phyloP scores from a whole-genome alignment of 2,113 vertebrate genomes.

The Psittacus erithacus region DNA sequence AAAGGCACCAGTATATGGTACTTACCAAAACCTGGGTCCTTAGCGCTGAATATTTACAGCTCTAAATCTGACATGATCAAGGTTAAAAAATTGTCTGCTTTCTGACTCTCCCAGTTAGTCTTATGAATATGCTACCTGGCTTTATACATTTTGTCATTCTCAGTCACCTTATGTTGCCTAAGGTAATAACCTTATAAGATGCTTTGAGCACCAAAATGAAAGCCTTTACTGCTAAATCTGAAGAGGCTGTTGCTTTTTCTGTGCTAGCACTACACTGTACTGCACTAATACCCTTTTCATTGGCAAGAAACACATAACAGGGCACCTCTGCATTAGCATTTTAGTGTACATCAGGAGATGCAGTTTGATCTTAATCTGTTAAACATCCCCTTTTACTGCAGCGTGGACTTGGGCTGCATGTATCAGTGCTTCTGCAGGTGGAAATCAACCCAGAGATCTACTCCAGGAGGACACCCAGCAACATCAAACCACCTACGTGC shows the following conservation, averaged over 20 bases:
- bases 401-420: not conserved
- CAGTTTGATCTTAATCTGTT: not conserved
- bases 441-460: not conserved
- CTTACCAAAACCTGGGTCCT: not conserved
- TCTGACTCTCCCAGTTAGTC: not conserved
- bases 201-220: not conserved
- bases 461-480: not conserved
- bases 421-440: not conserved
- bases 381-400: not conserved
- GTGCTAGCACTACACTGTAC: not conserved
- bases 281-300: not conserved
- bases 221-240: not conserved
- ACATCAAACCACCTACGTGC: fast-evolving
- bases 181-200: not conserved
- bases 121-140: not conserved
- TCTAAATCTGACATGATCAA: not conserved
- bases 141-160: not conserved
- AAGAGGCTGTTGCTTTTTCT: not conserved
- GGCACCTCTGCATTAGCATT: not conserved
- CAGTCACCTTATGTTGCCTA: not conserved
- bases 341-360: not conserved
- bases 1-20: not conserved
- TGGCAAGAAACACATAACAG: not conserved
- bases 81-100: not conserved
- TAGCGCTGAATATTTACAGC: not conserved